Evolutionary conservation across 2,888 invertebrate genomes (phyloP), one percentile per base, ranked within the genome.

Genomic region (Euzophera pinguis): DNA sequence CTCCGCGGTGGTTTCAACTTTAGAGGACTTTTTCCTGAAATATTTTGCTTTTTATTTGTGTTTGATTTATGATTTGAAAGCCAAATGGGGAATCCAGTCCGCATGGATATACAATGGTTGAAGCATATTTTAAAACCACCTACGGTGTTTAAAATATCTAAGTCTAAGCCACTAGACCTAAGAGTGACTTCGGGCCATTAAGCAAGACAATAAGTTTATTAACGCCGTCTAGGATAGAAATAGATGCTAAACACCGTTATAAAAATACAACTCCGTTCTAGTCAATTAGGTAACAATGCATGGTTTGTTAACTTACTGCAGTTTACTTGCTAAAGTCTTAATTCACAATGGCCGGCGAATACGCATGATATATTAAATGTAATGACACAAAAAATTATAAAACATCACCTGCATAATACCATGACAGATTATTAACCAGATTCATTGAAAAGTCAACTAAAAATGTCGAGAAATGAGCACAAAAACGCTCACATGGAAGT

Each of bases 401-500:
- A 61, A 59, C 57, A 56, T 50, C 27, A 49, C 38, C n/a, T 50
- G 32, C 27, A 53, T 55, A 59, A 61, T 53, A 52, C 47, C 52
- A 50, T 43, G 59, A 63, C 63, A 63, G 61, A 59, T 62, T 56
- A 67, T 69, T 71, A 68, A 60, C 53, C 59, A 60, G 58, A 60
- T 56, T 64, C 62, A 65, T 61, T 61, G 61, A 57, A 61, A 61
- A 60, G 52, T 53, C 58, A 52, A 17, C 13, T 12, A 50, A 50
- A 58, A 62, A 56, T 54, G 45, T 55, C 63, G 68, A 65, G 55
- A 59, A 66, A 64, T 57, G 59, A 58, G 56, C 58, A 62, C 59
- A 70, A 69, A 70, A 73, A 72, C 67, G 62, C 62, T 65, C 64
- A 69, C 69, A 68, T 71, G 65, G 70, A 75, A 74, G 75, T 73